Conservation (phyloP, 2,113 vertebrate genomes). For the Malurus melanocephalus region DNA sequence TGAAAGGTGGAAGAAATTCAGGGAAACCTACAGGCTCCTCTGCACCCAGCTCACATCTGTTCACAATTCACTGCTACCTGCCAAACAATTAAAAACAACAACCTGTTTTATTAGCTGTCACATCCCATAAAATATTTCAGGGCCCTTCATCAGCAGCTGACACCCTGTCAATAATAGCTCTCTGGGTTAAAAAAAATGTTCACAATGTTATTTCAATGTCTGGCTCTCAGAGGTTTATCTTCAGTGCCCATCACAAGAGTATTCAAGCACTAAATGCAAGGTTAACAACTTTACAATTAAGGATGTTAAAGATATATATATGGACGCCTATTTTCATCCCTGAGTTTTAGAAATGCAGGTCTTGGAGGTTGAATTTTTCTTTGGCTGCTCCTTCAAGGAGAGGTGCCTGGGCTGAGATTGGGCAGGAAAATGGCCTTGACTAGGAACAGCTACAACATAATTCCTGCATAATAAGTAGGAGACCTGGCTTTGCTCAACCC, state of each 20-base stretch:
- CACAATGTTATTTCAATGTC: conserved; percentile 35
- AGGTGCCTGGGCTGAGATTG: background rate
- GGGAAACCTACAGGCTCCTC: background rate
- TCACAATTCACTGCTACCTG: conserved; percentile 52
- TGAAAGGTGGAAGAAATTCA: background rate
- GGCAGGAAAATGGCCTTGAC: background rate
- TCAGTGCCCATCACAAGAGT: conserved; percentile 7
- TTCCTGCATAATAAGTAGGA: background rate
- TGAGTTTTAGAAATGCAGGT: background rate
- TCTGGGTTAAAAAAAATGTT: conserved; percentile 11
- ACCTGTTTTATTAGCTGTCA: conserved; percentile 65
- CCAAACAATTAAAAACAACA: conserved; percentile 60
- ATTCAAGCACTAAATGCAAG: conserved; percentile 33
- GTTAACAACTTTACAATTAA: conserved; percentile 52
- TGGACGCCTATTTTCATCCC: background rate
- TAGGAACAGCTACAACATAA: background rate
- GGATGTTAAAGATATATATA: conserved; percentile 47
- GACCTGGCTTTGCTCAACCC: background rate
- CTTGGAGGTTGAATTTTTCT: background rate
- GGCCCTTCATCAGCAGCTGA: conserved; percentile 42
- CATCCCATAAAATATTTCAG: conserved; percentile 53
- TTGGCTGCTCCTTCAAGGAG: background rate
- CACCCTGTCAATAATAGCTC: conserved; percentile 44
- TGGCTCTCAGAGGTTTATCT: conserved; percentile 55
- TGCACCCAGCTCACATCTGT: conserved; percentile 41